Evolutionary conservation across 37 sponge, comb jelly and placozoan genomes (phyloP), one percentile per base, ranked within the genome.

Genomic region (Corticium candelabrum): DNA sequence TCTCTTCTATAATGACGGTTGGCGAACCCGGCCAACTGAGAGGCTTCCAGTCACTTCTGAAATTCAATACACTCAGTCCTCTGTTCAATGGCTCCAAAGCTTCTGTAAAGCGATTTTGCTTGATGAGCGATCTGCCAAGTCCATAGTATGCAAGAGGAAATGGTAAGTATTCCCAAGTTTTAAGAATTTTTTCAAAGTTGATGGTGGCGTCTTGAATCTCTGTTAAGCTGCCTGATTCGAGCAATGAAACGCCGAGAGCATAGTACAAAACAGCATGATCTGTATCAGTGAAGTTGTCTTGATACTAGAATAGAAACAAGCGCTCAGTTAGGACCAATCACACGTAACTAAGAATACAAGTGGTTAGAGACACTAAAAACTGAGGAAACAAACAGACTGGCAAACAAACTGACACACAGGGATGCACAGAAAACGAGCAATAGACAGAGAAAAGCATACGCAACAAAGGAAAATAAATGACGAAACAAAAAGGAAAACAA

Each of bases 241-340:
- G 62, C 21, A 50, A 50, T 27, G 62, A 50, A 11, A 50, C 62
- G 11, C 62, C 62, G 62, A 50, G 62, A 27, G 15, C 62, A 21
- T 50, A 50, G 21, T 27, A 21, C 62, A 50, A 50, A 50, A 50
- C 15, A 50, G 15, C 62, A 21, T 50, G 62, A 27, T 50, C 62
- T 27, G 62, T 50, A 50, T 50, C 62, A 50, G 15, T 50, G 62
- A 50, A n/a, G n/a, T n/a, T n/a, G n/a, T n/a, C n/a, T n/a, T n/a
- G n/a, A n/a, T n/a, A n/a, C 62, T 50, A 50, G 62, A 50, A 50
- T 11, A 50, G 62, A 50, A n/a, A n/a, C n/a, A n/a, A n/a, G n/a
- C n/a, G n/a, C n/a, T n/a, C n/a, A n/a, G n/a, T n/a, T n/a, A n/a
- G n/a, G n/a, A n/a, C n/a, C n/a, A n/a, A n/a, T n/a, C n/a, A n/a